A percentile compares a stretch with the other conserved stretches of the same genome.
These are phyloP conservation scores for Columba livia DNA, from an alignment of 2,113 vertebrate genomes.

Conservation along the genomic window DNA sequence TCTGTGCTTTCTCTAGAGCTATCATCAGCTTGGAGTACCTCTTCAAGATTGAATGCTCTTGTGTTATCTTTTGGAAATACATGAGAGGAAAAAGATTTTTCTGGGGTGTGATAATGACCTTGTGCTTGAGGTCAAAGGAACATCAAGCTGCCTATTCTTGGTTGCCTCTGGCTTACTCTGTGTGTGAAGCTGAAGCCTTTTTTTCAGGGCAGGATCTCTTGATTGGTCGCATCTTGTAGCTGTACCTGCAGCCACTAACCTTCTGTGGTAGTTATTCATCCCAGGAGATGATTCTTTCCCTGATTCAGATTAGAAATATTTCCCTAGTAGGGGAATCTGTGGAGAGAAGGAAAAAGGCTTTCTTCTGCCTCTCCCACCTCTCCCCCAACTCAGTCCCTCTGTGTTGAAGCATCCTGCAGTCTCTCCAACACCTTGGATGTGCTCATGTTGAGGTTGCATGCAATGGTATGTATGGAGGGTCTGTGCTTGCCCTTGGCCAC, in stretches of 20 bases:
- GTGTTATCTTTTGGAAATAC: neutral
- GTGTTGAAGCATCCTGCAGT: neutral
- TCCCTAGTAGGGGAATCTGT: neutral
- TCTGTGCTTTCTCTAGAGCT: neutral
- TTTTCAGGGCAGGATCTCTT: neutral
- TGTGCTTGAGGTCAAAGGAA: neutral
- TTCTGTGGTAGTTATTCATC: neutral
- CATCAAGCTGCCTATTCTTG: neutral
- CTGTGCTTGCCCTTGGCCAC: neutral
- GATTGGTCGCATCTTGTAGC: neutral
- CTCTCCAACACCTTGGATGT: neutral
- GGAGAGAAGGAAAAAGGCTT: neutral
- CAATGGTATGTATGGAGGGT: rapidly evolving
- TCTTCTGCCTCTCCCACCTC: neutral
- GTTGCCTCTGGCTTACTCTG: neutral
- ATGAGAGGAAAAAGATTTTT: neutral
- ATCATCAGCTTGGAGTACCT: neutral
- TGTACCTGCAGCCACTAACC: neutral
- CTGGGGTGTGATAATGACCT: neutral
- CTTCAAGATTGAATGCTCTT: neutral
- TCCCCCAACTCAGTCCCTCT: neutral
- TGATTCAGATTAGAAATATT: neutral
- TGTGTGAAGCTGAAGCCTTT: neutral
- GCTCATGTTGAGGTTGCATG: neutral
- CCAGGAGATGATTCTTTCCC: neutral